Evolutionary conservation across 1,140 invertebrate genomes (phyloP).

Genomic region (Neoseiulus cucumeris): DNA sequence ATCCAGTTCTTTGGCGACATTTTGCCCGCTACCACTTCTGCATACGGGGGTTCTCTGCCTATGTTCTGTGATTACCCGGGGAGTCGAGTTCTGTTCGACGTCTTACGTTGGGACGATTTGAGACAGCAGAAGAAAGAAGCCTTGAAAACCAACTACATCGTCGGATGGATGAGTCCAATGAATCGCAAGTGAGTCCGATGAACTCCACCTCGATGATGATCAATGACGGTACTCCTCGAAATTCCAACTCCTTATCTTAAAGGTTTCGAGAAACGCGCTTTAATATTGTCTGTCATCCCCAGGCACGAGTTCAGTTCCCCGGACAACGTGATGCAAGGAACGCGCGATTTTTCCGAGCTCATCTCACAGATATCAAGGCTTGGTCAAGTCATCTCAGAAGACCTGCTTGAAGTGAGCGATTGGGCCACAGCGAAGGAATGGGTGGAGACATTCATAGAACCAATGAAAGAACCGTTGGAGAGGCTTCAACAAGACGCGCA

Average conservation of each 20-base stretch:
- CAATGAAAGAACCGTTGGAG: slow-evolving; percentile 21
- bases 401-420: slow-evolving; percentile 24
- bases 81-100: slow-evolving; percentile 22
- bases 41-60: slow-evolving; percentile 14
- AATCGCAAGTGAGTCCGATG: background rate
- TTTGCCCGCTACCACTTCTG: slow-evolving; percentile 14
- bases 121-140: slow-evolving; percentile 19
- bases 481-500: slow-evolving; percentile 16
- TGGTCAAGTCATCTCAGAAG: slow-evolving; percentile 19
- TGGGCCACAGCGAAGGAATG: slow-evolving; percentile 26
- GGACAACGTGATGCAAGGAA: slow-evolving; percentile 15
- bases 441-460: slow-evolving; percentile 24
- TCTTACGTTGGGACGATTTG: slow-evolving; percentile 20
- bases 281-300: background rate
- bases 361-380: slow-evolving; percentile 21
- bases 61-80: slow-evolving; percentile 25
- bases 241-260: no score
- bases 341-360: slow-evolving; percentile 20
- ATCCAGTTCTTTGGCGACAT: slow-evolving; percentile 17
- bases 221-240: no score
- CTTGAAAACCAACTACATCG: slow-evolving; percentile 22
- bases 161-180: slow-evolving; percentile 26
- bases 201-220: background rate
- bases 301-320: background rate
- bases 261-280: no score